These are phyloP conservation scores for Muntiacus muntjak DNA, from an alignment of 2,113 vertebrate genomes.

Conservation along the genomic window DNA sequence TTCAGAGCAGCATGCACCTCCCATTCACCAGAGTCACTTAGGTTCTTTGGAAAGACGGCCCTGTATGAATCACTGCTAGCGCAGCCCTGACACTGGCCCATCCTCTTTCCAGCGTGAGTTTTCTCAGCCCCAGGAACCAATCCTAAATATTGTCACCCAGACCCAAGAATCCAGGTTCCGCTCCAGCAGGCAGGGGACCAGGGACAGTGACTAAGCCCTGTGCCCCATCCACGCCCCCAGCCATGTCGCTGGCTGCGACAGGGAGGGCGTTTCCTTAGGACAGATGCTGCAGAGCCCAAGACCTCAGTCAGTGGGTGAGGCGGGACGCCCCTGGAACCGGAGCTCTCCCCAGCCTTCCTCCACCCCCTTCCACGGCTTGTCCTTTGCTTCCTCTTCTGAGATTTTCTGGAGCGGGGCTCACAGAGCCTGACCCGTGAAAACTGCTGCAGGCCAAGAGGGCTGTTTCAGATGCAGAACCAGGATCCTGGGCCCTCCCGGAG, in stretches of 20 bases:
- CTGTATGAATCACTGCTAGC: background rate
- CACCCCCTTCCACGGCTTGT: background rate
- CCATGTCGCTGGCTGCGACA: accelerated
- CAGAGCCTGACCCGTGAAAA: background rate
- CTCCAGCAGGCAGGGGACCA: background rate
- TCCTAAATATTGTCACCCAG: background rate
- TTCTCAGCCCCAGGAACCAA: background rate
- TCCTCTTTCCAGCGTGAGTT: background rate
- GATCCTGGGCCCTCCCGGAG: background rate
- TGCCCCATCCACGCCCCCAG: accelerated
- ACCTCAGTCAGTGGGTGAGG: background rate
- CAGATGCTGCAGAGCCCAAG: background rate
- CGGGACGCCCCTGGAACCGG: background rate
- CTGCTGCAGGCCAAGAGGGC: background rate
- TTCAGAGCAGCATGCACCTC: background rate
- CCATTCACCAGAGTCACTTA: background rate
- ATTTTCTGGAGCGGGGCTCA: background rate
- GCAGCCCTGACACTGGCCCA: background rate
- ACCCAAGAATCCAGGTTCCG: background rate
- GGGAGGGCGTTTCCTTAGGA: background rate
- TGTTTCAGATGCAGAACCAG: background rate
- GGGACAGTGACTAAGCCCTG: background rate
- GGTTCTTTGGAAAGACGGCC: background rate
- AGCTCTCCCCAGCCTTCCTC: background rate
- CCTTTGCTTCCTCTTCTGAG: background rate